Conservation (phyloP, 1,140 invertebrate genomes). For the Drosophila gunungcola region DNA sequence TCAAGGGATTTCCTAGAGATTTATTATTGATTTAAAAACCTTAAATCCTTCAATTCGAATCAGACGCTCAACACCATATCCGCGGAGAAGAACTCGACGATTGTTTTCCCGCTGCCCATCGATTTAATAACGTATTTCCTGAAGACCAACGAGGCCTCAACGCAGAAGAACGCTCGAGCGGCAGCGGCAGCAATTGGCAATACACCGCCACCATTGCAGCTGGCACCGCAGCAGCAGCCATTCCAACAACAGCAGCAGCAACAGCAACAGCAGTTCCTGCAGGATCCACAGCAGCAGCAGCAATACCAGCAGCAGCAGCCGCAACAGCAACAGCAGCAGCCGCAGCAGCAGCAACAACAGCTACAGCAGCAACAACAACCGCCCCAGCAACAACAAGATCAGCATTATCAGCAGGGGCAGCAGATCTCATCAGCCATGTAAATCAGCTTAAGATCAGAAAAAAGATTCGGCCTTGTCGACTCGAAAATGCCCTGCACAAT, state of each 20-base stretch:
- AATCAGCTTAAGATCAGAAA: slow-evolving; percentile 28
- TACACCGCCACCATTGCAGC: slow-evolving; percentile 46
- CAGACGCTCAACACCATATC: slow-evolving; percentile 97
- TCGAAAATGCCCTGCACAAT: slow-evolving; percentile 23
- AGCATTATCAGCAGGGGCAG: slow-evolving; percentile 47
- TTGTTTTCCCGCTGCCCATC: slow-evolving; percentile 98
- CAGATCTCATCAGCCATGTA: slow-evolving; percentile 77
- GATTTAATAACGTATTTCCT: slow-evolving; percentile 94
- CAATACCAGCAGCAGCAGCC: slow-evolving; percentile 17
- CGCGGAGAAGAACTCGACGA: slow-evolving; percentile 99
- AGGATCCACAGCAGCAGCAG: slow-evolving; percentile 30
- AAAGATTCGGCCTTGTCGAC: slow-evolving; percentile 12
- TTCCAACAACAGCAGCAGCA: slow-evolving; percentile 28
- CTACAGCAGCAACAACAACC: slow-evolving; percentile 27
- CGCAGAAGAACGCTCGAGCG: slow-evolving; percentile 62
- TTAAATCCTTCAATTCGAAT: slow-evolving; percentile 2
- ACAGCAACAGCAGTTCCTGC: slow-evolving; percentile 3
- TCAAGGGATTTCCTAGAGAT: background rate
- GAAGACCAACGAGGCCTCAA: slow-evolving; percentile 79
- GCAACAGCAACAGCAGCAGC: slow-evolving; percentile 20
- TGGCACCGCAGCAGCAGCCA: slow-evolving; percentile 47
- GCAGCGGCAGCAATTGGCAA: slow-evolving; percentile 59
- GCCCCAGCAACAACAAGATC: slow-evolving; percentile 14
- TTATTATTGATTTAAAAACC: slow-evolving; percentile 1
- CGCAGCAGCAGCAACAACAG: slow-evolving; percentile 18